phyloP scores from a whole-genome alignment of 2,888 invertebrate species.

The Oegoconia quadripuncta region DNA sequence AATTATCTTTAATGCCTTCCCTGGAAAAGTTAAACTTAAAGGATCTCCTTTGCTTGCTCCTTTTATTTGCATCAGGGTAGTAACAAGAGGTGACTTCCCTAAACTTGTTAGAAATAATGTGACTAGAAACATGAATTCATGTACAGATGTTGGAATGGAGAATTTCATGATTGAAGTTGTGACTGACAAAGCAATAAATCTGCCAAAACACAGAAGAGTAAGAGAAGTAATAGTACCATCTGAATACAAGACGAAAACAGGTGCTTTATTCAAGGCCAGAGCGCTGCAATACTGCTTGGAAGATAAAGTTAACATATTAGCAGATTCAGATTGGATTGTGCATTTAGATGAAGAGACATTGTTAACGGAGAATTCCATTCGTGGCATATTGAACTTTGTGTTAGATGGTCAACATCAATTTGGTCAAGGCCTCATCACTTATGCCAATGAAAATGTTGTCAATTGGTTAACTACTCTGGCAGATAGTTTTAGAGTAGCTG shows the following conservation, averaged over 20 bases:
- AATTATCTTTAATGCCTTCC: constrained; percentile 95
- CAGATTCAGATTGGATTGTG: constrained; percentile 97
- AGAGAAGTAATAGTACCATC: constrained; percentile 94
- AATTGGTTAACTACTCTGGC: constrained; percentile 98
- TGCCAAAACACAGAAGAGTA: constrained; percentile 88
- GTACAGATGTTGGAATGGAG: constrained; percentile 93
- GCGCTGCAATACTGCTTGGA: constrained; percentile 97
- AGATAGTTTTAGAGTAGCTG: constrained; percentile 96
- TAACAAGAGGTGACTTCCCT: constrained; percentile 96
- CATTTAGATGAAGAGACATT: constrained; percentile 98
- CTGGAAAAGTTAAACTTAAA: constrained; percentile 92
- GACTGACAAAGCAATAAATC: constrained; percentile 90
- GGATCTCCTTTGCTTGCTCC: constrained; percentile 95
- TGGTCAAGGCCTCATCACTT: constrained; percentile 97
- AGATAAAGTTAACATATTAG: constrained; percentile 90
- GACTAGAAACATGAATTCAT: constrained; percentile 90
- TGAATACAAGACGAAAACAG: constrained; percentile 91
- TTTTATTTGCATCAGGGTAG: constrained; percentile 95
- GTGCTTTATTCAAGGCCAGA: constrained; percentile 95
- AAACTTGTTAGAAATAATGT: constrained; percentile 94
- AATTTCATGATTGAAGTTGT: constrained; percentile 98
- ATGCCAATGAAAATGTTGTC: constrained; percentile 97
- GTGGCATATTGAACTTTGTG: constrained; percentile 96
- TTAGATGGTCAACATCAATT: constrained; percentile 96
- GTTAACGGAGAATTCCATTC: constrained; percentile 93